Conservation (phyloP, 2,888 invertebrate species). For the Stratiomys singularior region DNA sequence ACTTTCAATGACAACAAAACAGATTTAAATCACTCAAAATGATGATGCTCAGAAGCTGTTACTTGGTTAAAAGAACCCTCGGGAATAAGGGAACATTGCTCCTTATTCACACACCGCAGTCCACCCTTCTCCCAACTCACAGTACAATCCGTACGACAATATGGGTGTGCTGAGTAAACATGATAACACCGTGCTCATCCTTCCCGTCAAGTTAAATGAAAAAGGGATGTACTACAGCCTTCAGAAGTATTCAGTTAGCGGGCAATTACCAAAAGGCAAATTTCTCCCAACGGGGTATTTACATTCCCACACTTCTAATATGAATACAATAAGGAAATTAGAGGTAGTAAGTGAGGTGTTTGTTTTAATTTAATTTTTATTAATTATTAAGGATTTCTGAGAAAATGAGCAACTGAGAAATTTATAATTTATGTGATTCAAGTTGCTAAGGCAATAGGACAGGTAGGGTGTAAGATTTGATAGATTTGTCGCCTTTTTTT, state of each 20-base stretch:
- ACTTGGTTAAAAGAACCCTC: constrained; percentile 7
- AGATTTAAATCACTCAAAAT: constrained; percentile 52
- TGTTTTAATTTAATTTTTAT: constrained; percentile 38
- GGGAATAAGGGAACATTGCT: constrained; percentile 1
- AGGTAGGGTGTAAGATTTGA: no score
- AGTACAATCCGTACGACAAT: constrained; percentile 15
- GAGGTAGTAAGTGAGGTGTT: constrained; percentile 35
- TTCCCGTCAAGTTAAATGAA: background rate
- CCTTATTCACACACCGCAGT: background rate
- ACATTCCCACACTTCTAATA: constrained; percentile 32
- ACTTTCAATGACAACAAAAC: constrained; percentile 35
- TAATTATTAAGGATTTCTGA: constrained; percentile 27
- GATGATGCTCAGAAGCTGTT: constrained; percentile 44
- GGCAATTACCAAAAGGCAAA: constrained; percentile 38
- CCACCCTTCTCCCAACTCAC: background rate
- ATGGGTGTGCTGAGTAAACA: constrained; percentile 48
- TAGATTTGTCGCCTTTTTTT: no score
- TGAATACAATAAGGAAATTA: constrained; percentile 44
- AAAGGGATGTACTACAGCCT: background rate
- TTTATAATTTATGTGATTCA: no score
- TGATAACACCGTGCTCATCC: constrained; percentile 47
- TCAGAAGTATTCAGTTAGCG: constrained; percentile 32
- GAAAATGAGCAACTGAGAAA: background rate
- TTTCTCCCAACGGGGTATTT: constrained; percentile 44
- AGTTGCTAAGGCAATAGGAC: no score